Base-by-base conservation (phyloP, 2,888 invertebrate genomes). In the Cataglyphis altisquamis region DNA sequence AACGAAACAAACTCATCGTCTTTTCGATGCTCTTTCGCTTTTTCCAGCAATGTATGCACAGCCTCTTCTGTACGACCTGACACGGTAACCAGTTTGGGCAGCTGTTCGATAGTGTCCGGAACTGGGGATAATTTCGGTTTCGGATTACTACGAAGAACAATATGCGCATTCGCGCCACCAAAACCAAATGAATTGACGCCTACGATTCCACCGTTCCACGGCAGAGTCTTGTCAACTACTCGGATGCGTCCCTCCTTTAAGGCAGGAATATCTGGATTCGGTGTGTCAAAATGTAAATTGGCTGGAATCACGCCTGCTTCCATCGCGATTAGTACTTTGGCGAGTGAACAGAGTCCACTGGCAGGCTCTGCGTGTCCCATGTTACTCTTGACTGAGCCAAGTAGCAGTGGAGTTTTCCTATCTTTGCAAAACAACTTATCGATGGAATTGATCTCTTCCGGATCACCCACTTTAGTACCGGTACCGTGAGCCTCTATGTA, bases 401-500 rank as follows among this genome's bases (percentile, higher is more conserved):
- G 97, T 63, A 99, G 95, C 66, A 99, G 96, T 8, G 99, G 98
- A 45, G 95, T 95, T 84, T 96, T 96, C 67, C 98, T 96, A 87
- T 97, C 97, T 94, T 97, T 97, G 95, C 98, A 99, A 95, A 99
- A 98, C 85, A 98, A 96, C 87, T 98, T 98, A 0, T 98, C 97
- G 89, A 99, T 98, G 0, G 99, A 97, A 94, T 99, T 99, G 3
- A 99, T 97, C 95, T 99, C 99, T 94, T 99, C 98, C 0, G 99
- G 99, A 95, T 99, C 99, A n/a, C 99, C 99, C 62, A 97, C 97
- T 96, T 99, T 99, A 12, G 99, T 99, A 83, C 99, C 99, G 29
- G 99, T 99, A 80, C 99, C 99, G 95, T 99, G 99, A 74, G 99
- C 99, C 95, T 99, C 99, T 1, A 99, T 97, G 95, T 99, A 99